These are phyloP conservation scores for Dynastes tityus DNA, from an alignment of 2,888 invertebrate genomes.

Conservation along the genomic window DNA sequence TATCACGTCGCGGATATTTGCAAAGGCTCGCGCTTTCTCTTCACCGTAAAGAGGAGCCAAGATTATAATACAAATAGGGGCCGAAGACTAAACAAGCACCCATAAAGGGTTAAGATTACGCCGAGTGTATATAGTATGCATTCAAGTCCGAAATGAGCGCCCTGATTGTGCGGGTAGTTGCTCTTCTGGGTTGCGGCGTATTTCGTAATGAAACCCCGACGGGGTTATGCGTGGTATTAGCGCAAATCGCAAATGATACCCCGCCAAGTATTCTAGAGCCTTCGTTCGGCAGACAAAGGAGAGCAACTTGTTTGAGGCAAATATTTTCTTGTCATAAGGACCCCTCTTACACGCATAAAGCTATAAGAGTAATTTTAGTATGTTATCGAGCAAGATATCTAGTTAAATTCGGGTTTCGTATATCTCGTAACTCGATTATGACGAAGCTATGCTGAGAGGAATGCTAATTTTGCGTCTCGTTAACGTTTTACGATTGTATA, in stretches of 20 bases:
- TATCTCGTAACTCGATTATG: constrained; percentile 6
- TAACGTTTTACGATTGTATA: constrained; percentile 25
- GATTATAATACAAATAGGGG: constrained; percentile 43
- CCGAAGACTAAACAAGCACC: constrained; percentile 20
- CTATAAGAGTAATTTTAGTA: constrained; percentile 14
- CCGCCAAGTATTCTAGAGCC: constrained; percentile 10
- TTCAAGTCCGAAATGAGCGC: neutral
- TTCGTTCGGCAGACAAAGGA: constrained; percentile 25
- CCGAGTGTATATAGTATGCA: constrained; percentile 4
- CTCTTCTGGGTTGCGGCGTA: neutral
- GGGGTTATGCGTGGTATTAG: constrained; percentile 19
- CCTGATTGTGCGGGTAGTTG: constrained; percentile 12
- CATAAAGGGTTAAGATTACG: constrained; percentile 40
- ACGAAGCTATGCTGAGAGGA: neutral
- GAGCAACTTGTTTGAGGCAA: constrained; percentile 20
- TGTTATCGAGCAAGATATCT: constrained; percentile 12
- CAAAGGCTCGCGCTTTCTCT: neutral
- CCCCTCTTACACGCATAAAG: neutral
- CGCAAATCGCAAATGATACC: constrained; percentile 17
- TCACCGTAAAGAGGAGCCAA: constrained; percentile 27
- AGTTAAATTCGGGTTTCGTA: constrained; percentile 13
- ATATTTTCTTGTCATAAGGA: constrained; percentile 5
- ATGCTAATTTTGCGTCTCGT: constrained; percentile 13
- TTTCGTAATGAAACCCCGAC: constrained; percentile 30
- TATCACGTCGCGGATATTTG: constrained; percentile 35